Conservation (phyloP, 1,140 invertebrate genomes). For the Rhopalosiphum padi region DNA sequence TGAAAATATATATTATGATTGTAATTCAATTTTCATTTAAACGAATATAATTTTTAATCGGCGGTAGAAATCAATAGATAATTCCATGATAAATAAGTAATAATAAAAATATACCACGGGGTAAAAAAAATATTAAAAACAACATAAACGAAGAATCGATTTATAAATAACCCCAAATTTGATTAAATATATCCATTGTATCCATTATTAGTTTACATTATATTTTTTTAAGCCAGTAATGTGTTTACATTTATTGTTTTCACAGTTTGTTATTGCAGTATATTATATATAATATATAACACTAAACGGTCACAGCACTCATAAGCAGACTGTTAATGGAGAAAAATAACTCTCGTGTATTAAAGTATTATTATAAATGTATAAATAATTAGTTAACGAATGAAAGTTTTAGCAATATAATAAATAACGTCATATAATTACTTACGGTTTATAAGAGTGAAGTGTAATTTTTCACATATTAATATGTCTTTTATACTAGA, state of each 20-base stretch:
- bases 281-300: not conserved
- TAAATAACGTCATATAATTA: not conserved
- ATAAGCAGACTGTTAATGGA: not conserved
- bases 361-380: not conserved
- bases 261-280: slow-evolving; percentile 14
- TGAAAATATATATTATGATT: not conserved
- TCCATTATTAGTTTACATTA: not conserved
- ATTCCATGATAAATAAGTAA: not conserved
- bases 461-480: not conserved
- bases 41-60: not conserved
- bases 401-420: not conserved
- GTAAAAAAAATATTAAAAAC: not conserved
- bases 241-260: not conserved
- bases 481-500: not conserved
- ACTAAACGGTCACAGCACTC: not conserved
- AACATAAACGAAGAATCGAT: not conserved
- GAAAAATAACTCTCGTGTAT: not conserved
- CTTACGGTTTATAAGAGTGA: not conserved
- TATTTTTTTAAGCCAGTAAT: not conserved
- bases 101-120: not conserved
- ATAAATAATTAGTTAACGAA: not conserved
- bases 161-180: not conserved
- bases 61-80: not conserved
- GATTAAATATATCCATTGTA: slow-evolving; percentile 3
- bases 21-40: no score